Base-by-base conservation (phyloP, 2,797 vertebrate genomes). In the Dryobates pubescens region DNA sequence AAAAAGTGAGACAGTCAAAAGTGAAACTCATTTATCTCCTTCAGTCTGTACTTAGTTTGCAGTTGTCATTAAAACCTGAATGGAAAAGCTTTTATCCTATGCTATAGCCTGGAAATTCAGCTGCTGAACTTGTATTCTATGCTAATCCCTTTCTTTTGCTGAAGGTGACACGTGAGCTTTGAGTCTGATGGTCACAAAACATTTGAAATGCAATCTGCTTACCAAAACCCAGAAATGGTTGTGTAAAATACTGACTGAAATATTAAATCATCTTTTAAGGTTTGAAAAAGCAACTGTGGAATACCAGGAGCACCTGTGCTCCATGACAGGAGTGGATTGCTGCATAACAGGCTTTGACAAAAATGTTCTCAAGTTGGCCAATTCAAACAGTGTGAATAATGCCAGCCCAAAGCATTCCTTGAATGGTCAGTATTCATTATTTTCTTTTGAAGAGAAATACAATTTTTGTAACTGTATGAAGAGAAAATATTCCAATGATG, bases 261-360 rank as follows among this genome's bases (percentile, higher is more conserved):
- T 61, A 49, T 72, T 90, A 18, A 88, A 90, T 57, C 45, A 19
- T 97, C 41, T 43, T 51, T 95, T 59, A 74, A 99, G 99, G 96
- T 99, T 99, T 98, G 99, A 99, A 97, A 99, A 99, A 94, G 99
- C 99, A 16, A 98, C 98, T 29, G 96, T 97, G 20, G 99, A 99
- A 61, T 99, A 99, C 96, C 99, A 99, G 93, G 99, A 99, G 91
- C 99, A 99, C 89, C 97, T 99, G 17, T 99, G 98, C 95, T 98
- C 99, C 22, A 98, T 99, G 88, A 99, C 98, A 5, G 99, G 99
- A 11, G 97, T 98, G 58, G 99, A 99, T 96, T 99, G 99, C 97
- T 98, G 98, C 88, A 98, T 99, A 72, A 97, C 98, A 88, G 98
- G 97, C 93, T 98, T 98, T 22, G 98, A 99, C 89, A 98, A 98